Evolutionary conservation across 2,888 invertebrate genomes (phyloP).

Genomic region (Pediacus dermestoides): DNA sequence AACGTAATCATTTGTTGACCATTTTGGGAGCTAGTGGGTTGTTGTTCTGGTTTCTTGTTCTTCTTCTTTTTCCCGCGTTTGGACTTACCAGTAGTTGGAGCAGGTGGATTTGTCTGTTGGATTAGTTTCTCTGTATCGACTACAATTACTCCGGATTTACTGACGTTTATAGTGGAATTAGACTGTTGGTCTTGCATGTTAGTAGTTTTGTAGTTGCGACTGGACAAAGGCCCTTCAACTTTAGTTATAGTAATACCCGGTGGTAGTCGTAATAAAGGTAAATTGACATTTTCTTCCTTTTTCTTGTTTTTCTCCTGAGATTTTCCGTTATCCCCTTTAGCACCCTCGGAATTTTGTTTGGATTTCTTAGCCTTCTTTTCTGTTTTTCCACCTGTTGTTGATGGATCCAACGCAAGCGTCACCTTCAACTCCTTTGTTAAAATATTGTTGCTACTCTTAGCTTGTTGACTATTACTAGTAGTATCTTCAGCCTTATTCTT

Average conservation of each 20-base stretch:
- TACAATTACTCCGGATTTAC: slow-evolving; percentile 58
- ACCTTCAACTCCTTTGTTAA: slow-evolving; percentile 40
- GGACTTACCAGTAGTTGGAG: slow-evolving; percentile 30
- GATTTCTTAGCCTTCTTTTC: slow-evolving; percentile 19
- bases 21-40: slow-evolving; percentile 27
- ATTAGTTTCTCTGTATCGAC: slow-evolving; percentile 60
- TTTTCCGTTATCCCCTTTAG: slow-evolving; percentile 22
- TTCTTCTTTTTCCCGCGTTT: slow-evolving; percentile 57
- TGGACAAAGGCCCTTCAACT: slow-evolving; percentile 48
- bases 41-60: slow-evolving; percentile 46
- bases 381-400: slow-evolving; percentile 18
- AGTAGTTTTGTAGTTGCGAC: slow-evolving; percentile 36
- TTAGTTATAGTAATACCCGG: slow-evolving; percentile 52
- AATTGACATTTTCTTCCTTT: slow-evolving; percentile 34
- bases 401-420: slow-evolving; percentile 36
- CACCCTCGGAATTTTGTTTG: slow-evolving; percentile 16
- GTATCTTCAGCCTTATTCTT: slow-evolving; percentile 26
- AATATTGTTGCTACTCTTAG: slow-evolving; percentile 17
- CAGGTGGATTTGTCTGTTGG: slow-evolving; percentile 31
- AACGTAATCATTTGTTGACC: slow-evolving; percentile 65
- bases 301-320: slow-evolving; percentile 21
- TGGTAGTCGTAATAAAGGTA: slow-evolving; percentile 44
- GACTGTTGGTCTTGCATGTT: slow-evolving; percentile 28
- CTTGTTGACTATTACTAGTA: slow-evolving; percentile 13
- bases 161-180: slow-evolving; percentile 33